Percentiles rank a stretch among this genome's conserved stretches.
Evolutionary conservation across 2,888 invertebrate genomes (phyloP).

Genomic region (Dioctria linearis): DNA sequence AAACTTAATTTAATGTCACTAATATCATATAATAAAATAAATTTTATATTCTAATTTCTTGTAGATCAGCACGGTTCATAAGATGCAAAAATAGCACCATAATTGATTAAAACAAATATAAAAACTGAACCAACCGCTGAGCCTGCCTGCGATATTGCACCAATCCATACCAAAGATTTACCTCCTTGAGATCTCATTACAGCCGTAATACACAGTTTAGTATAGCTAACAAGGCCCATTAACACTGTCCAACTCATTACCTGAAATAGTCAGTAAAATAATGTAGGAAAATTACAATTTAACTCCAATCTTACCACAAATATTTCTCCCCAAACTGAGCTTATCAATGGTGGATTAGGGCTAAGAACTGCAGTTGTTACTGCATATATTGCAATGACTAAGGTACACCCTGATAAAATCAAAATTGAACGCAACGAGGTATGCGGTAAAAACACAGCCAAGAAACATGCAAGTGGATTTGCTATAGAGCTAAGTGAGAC

Average conservation of each 20-base stretch:
- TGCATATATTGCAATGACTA: constrained; percentile 77
- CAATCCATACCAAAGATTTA: constrained; percentile 83
- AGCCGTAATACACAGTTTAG: constrained; percentile 84
- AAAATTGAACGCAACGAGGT: constrained; percentile 72
- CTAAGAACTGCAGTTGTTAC: constrained; percentile 81
- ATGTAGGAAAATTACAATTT: constrained; percentile 8
- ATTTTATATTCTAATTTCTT: too few species aligned
- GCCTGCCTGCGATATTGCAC: constrained; percentile 83
- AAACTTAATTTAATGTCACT: too few species aligned
- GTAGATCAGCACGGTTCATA: constrained; percentile 57
- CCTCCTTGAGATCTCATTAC: constrained; percentile 82
- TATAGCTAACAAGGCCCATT: constrained; percentile 80
- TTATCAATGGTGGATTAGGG: constrained; percentile 80
- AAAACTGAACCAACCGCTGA: constrained; percentile 82
- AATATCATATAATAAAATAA: too few species aligned
- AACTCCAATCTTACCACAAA: constrained; percentile 75
- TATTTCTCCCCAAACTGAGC: constrained; percentile 74
- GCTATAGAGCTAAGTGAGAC: constrained; percentile 84
- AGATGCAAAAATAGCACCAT: constrained; percentile 74
- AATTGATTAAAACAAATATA: constrained; percentile 80
- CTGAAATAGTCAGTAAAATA: constrained; percentile 69
- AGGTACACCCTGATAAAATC: constrained; percentile 71
- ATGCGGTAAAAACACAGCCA: constrained; percentile 76
- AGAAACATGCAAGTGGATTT: constrained; percentile 83
- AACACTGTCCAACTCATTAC: constrained; percentile 80